Percentiles rank a stretch among this genome's conserved stretches.
Conservation (phyloP, 2,797 vertebrate genomes). For the Nyctalus aviator region DNA sequence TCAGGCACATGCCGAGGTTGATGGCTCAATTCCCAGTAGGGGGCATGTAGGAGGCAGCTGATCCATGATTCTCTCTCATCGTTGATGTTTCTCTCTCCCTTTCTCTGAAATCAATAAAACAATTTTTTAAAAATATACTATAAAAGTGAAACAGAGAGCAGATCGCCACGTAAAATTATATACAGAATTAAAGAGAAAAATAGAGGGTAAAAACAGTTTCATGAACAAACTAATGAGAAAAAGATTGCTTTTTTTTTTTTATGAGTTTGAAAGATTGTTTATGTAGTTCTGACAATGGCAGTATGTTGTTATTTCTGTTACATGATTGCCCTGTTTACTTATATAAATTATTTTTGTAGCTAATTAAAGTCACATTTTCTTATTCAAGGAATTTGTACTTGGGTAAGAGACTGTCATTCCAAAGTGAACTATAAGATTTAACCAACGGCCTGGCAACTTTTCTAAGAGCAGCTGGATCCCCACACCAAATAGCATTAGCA, state of each 20-base stretch:
- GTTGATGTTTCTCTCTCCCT: no score
- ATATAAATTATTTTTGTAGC: constrained; percentile 56
- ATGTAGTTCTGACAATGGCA: constrained; percentile 48
- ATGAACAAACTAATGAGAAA: constrained; percentile 71
- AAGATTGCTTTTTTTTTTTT: constrained; percentile 50
- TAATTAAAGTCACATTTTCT: constrained; percentile 54
- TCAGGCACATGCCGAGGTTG: no score
- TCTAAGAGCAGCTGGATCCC: constrained; percentile 87
- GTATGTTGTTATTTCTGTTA: not conserved
- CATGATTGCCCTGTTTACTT: constrained; percentile 28
- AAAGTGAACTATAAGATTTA: constrained; percentile 72
- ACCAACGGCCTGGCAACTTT: constrained; percentile 81
- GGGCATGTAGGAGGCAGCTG: no score
- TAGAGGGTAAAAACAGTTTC: not conserved
- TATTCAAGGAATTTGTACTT: constrained; percentile 59
- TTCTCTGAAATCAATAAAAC: no score
- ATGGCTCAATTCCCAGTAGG: no score
- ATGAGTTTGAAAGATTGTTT: constrained; percentile 47
- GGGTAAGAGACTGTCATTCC: constrained; percentile 43
- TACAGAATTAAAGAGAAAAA: constrained; percentile 42
- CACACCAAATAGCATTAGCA: constrained; percentile 87
- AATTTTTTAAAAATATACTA: constrained; percentile 10
- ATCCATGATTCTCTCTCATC: no score
- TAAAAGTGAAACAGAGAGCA: constrained; percentile 25
- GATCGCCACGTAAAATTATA: not conserved